Percentiles rank a stretch among this genome's conserved stretches.
Evolutionary conservation across 2,797 vertebrate genomes (phyloP).

Genomic region (Takifugu rubripes): DNA sequence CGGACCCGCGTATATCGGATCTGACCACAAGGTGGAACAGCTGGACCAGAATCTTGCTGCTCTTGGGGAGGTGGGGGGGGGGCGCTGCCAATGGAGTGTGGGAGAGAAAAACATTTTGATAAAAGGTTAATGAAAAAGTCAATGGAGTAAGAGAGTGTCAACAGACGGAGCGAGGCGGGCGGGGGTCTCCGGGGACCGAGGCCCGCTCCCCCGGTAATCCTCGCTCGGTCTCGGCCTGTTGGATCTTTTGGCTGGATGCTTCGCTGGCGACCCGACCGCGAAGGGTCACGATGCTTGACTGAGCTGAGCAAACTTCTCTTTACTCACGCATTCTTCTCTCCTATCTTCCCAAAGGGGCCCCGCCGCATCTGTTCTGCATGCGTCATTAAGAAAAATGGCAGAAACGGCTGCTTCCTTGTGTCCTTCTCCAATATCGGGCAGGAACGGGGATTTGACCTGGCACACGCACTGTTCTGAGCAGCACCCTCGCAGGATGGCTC

Average conservation of each 20-base stretch:
- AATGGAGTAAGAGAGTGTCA: conserved; percentile 64
- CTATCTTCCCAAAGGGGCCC: no score
- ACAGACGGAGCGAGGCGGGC: conserved; percentile 52
- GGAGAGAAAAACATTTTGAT: conserved; percentile 72
- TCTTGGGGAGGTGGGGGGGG: neutral
- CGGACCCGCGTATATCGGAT: conserved; percentile 22
- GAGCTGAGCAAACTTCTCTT: conserved; percentile 68
- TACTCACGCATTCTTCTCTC: conserved; percentile 17
- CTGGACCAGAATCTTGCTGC: conserved; percentile 38
- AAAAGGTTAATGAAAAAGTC: conserved; percentile 72
- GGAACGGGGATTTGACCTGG: no score
- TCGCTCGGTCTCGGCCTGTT: conserved; percentile 33
- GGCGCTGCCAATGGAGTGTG: conserved; percentile 52
- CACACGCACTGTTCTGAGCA: neutral
- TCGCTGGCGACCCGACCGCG: conserved; percentile 56
- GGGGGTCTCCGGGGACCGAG: conserved; percentile 47
- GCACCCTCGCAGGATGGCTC: neutral
- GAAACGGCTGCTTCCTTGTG: no score
- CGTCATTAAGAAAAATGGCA: no score
- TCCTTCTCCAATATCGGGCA: no score
- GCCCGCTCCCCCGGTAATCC: conserved; percentile 45
- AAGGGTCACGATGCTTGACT: conserved; percentile 72
- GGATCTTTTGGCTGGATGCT: conserved; percentile 58
- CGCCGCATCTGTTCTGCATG: no score
- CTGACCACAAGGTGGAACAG: conserved; percentile 68